A percentile compares a stretch with the other conserved stretches of the same genome.
phyloP scores from a whole-genome alignment of 2,113 vertebrate species.

The Ctenodactylus gundi region DNA sequence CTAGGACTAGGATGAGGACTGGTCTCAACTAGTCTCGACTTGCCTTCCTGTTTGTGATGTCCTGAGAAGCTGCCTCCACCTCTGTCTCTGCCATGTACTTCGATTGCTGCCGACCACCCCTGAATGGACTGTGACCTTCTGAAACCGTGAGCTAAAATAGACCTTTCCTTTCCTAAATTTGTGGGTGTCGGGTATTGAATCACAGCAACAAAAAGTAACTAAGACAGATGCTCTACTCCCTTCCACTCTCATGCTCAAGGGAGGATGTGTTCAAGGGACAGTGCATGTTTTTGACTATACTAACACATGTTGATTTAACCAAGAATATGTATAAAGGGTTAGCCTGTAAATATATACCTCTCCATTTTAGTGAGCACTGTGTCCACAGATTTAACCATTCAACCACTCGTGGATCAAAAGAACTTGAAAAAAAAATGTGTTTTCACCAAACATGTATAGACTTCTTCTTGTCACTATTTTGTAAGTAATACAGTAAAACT shows the following conservation, averaged over 20 bases:
- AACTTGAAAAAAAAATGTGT: not conserved
- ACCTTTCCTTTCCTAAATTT: too few relatives aligned
- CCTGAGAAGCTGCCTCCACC: too few relatives aligned
- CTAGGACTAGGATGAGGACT: too few relatives aligned
- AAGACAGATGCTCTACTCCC: not conserved
- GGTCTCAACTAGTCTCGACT: too few relatives aligned
- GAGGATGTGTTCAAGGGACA: slow-evolving; percentile 16
- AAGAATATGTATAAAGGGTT: not conserved
- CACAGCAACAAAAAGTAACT: too few relatives aligned
- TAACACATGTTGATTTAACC: not conserved
- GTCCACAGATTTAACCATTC: not conserved
- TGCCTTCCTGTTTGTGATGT: too few relatives aligned
- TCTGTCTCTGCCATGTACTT: too few relatives aligned
- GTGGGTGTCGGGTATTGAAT: too few relatives aligned
- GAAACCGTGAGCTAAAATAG: too few relatives aligned
- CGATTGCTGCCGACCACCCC: too few relatives aligned
- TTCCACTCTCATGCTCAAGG: not conserved
- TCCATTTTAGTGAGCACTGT: not conserved
- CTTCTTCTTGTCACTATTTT: not conserved
- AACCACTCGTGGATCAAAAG: not conserved
- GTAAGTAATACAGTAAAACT: not conserved
- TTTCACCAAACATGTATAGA: not conserved
- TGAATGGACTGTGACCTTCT: too few relatives aligned
- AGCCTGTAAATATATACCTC: not conserved
- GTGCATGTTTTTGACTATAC: slow-evolving; percentile 25